Base-by-base conservation (phyloP, 2,113 vertebrate species). In the Herpailurus yagouaroundi region DNA sequence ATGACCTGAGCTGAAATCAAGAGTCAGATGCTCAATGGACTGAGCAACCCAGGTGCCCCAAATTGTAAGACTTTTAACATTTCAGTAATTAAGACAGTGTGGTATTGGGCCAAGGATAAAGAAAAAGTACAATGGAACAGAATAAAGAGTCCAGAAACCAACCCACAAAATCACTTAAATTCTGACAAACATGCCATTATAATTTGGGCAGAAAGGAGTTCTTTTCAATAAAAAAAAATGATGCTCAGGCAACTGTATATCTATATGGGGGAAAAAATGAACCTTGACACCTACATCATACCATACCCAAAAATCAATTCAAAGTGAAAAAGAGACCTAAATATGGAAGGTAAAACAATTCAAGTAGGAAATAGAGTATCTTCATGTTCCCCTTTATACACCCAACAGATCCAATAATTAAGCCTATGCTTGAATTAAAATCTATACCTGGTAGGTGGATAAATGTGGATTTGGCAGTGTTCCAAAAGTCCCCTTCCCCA, bases 121-220 rank as follows among this genome's bases (percentile, higher is more conserved):
- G 66, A 83, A 77, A 68, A 69, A 60, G 23, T 89, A 50, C 21
- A 79, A 25, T 18, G 50, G 31, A 93, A 82, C 4, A 50, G 31
- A 91, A 95, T 25, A 76, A 14, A 95, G 50, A 74, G 19, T 63
- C 64, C n/a, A 52, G 64, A 95, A 86, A 92, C 38, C 50, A 84
- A 84, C 0, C 7, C 50, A 85, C 27, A 50, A 29, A 66, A 33
- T 89, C 57, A 36, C n/a, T 48, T 96, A 64, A 79, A 60, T 87
- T 80, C 82, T 92, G 52, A 86, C 57, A 71, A 87, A 77, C 77
- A 69, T 84, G 27, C 27, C 6, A 19, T 74, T 68, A 66, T 74
- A 93, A 93, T 41, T 89, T 27, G 13, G 13, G 3, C 6, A 19
- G 19, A 14, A 21, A 9, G 18, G n/a, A 29, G 6, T 45, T 81